Conservation (phyloP, 2,888 invertebrate species). For the Nymphalis polychloros region DNA sequence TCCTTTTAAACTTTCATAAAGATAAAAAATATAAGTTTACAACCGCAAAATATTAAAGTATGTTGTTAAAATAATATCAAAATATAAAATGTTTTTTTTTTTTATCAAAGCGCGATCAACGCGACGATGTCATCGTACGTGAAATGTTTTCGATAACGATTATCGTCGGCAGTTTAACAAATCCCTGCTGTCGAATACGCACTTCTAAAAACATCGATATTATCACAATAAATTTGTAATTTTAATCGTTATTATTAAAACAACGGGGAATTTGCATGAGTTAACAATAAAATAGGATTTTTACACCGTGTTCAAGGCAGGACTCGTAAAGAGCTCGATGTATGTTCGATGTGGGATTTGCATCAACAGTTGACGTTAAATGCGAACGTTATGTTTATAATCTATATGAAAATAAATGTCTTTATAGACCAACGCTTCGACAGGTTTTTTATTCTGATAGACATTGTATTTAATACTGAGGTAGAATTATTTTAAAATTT, state of each 20-base stretch:
- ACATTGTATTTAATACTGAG: background rate
- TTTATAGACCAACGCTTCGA: conserved; percentile 14
- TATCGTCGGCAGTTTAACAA: conserved; percentile 49
- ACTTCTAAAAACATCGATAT: conserved; percentile 64
- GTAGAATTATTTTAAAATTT: background rate
- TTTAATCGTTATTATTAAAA: conserved; percentile 77
- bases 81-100: conserved; percentile 32
- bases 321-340: conserved; percentile 65
- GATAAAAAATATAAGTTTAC: conserved; percentile 33
- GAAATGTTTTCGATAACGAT: conserved; percentile 56
- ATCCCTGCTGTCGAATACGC: conserved; percentile 52
- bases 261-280: conserved; percentile 63
- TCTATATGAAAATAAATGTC: conserved; percentile 18
- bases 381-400: conserved; percentile 49
- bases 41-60: conserved; percentile 34
- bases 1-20: conserved; percentile 20
- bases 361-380: conserved; percentile 62
- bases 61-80: conserved; percentile 38
- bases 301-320: conserved; percentile 63
- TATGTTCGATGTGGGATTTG: conserved; percentile 60
- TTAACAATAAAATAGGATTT: conserved; percentile 68
- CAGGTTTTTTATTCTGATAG: conserved; percentile 5
- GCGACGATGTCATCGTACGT: conserved; percentile 52
- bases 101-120: conserved; percentile 40
- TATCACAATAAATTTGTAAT: conserved; percentile 72